phyloP scores from a whole-genome alignment of 1,140 invertebrate genomes.

The Pseudobourletiella spinata region DNA sequence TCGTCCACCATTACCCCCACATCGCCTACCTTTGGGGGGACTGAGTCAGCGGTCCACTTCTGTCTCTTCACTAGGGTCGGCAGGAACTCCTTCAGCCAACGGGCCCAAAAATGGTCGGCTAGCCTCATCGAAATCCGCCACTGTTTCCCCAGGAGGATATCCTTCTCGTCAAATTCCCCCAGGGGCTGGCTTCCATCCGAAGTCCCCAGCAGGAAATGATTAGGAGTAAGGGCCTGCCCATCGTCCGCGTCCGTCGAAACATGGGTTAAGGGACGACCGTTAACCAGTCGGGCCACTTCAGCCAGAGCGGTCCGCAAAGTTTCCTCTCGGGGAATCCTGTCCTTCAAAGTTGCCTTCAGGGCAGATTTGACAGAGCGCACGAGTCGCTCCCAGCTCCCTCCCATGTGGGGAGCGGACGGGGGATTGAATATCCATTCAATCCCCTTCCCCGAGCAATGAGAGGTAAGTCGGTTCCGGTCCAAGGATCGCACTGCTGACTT shows the following conservation, averaged over 20 bases:
- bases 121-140: slow-evolving; percentile 9
- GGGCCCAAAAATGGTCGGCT: slow-evolving; percentile 12
- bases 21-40: neutral
- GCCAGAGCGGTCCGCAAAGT: slow-evolving; percentile 18
- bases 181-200: neutral
- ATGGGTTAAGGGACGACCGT: slow-evolving; percentile 34
- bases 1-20: neutral
- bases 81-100: slow-evolving; percentile 3
- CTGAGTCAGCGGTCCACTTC: neutral
- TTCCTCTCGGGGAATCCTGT: neutral
- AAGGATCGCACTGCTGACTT: no score
- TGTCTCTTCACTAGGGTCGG: neutral
- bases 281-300: slow-evolving; percentile 25
- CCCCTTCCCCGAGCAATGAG: slow-evolving; percentile 38
- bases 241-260: slow-evolving; percentile 30
- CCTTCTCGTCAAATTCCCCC: neutral
- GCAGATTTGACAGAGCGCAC: slow-evolving; percentile 38
- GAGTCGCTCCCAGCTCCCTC: no score
- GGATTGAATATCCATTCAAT: no score
- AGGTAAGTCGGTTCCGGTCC: slow-evolving; percentile 38
- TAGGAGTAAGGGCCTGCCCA: slow-evolving; percentile 29
- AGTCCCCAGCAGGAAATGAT: slow-evolving; percentile 28
- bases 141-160: slow-evolving; percentile 5
- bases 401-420: no score
- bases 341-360: slow-evolving; percentile 10